Evolutionary conservation across 2,888 invertebrate genomes (phyloP).

Genomic region (Allolobophora icterica): DNA sequence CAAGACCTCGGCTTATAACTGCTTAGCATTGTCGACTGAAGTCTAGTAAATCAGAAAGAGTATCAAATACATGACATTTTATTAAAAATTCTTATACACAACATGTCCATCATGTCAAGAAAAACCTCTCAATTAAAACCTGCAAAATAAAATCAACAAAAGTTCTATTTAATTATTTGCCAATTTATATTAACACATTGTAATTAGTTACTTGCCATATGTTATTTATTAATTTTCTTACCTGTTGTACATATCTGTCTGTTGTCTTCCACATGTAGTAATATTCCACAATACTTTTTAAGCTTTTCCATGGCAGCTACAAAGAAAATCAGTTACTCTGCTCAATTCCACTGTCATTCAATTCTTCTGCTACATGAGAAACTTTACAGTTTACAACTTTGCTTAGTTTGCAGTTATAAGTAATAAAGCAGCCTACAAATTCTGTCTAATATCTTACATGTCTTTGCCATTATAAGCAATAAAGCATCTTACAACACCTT

Average conservation of each 20-base stretch:
- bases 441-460: conserved; percentile 82
- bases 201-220: too few relatives aligned
- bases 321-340: conserved; percentile 7
- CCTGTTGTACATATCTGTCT: conserved; percentile 90
- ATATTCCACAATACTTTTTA: conserved; percentile 98
- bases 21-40: too few relatives aligned
- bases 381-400: not conserved
- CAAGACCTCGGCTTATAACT: too few relatives aligned
- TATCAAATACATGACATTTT: not conserved
- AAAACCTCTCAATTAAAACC: not conserved
- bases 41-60: too few relatives aligned
- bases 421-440: not conserved
- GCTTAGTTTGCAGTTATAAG: not conserved
- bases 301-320: conserved; percentile 94
- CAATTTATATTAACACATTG: too few relatives aligned
- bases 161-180: too few relatives aligned
- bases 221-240: conserved; percentile 39
- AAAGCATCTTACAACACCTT: conserved; percentile 85
- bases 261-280: conserved; percentile 99
- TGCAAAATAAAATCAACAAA: not conserved
- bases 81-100: not conserved
- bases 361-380: not conserved
- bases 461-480: conserved; percentile 79
- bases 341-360: not conserved
- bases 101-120: not conserved